Percentiles rank a stretch among this genome's conserved stretches.
These are phyloP conservation scores for Olivierus martensii DNA, from an alignment of 1,140 invertebrate species.

Conservation along the genomic window DNA sequence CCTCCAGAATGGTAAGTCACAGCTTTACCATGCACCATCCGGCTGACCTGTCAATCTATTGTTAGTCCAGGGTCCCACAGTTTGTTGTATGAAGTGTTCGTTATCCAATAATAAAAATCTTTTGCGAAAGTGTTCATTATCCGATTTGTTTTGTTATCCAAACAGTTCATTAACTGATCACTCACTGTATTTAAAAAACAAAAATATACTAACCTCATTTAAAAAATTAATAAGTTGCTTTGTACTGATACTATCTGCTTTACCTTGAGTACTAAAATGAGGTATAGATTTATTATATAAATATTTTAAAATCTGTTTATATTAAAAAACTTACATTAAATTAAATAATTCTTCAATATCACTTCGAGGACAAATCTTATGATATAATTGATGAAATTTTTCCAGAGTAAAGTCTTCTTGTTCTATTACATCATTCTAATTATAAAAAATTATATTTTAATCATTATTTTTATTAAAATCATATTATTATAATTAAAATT, in stretches of 20 bases:
- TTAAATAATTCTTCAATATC: conserved; percentile 98
- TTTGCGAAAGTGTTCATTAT: no score
- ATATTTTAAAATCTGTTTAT: neutral
- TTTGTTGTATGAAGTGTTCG: no score
- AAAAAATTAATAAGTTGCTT: conserved; percentile 86
- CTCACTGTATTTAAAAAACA: no score
- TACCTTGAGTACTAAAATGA: conserved; percentile 63
- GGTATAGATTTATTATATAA: neutral
- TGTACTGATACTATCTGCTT: conserved; percentile 68
- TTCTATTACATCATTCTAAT: conserved; percentile 83
- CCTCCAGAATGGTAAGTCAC: no score
- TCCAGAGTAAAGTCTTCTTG: conserved; percentile 93
- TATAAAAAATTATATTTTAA: neutral
- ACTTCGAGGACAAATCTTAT: conserved; percentile 97
- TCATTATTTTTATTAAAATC: neutral
- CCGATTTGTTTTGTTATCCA: no score
- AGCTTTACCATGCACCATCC: no score
- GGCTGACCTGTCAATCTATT: no score
- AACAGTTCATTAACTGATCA: no score
- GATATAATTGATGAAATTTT: conserved; percentile 95
- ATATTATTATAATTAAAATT: conserved; percentile 12
- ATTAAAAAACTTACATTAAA: conserved; percentile 63
- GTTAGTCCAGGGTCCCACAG: no score
- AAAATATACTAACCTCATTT: conserved; percentile 52
- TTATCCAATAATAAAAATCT: no score